Evolutionary conservation across 2,113 vertebrate genomes (phyloP), one percentile per base, ranked within the genome.

Genomic region (Smithornis capensis): DNA sequence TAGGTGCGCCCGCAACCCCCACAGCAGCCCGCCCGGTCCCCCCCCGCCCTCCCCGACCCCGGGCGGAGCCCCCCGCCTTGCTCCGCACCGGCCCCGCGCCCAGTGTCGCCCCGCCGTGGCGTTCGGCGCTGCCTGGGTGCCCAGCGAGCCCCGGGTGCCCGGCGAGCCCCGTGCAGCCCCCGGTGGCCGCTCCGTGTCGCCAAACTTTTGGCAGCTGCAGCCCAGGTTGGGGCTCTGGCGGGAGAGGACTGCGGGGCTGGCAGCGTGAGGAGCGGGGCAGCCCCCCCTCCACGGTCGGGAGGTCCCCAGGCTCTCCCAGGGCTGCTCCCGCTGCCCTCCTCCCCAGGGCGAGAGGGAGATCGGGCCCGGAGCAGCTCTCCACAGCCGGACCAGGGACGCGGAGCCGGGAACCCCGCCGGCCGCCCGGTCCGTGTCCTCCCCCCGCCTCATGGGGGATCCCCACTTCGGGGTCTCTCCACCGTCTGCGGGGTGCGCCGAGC

Each of bases 191-290:
- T 92, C 89, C 89, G 64, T 40, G 80, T 82, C 64, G 69, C 85
- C 89, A 94, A 94, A 94, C 85, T 94, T 94, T 94, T 73, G 13
- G 85, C 57, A 59, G 84, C 68, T 55, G 75, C 56, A 75, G 14
- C 69, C 37, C 53, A 8, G 86, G 28, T 9, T 75, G 83, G 45
- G 83, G 85, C 56, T 75, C 29, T 27, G 33, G 71, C 35, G 23
- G 38, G 56, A 35, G 31, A 52, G 38, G 33, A 59, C 50, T 8
- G 24, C 49, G 77, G 49, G 49, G 75, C 74, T 22, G 77, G 56
- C 14, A 44, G 49, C 35, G 24, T 7, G 29, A 62, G 65, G 10
- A 40, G 40, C 29, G 28, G n/a, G 33, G 45, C 21, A 15, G 15
- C 71, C 31, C 68, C 47, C 37, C 14, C 12, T 73, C 60, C 15